Base-by-base conservation (phyloP, 2,888 invertebrate genomes). In the Girardia tigrina region DNA sequence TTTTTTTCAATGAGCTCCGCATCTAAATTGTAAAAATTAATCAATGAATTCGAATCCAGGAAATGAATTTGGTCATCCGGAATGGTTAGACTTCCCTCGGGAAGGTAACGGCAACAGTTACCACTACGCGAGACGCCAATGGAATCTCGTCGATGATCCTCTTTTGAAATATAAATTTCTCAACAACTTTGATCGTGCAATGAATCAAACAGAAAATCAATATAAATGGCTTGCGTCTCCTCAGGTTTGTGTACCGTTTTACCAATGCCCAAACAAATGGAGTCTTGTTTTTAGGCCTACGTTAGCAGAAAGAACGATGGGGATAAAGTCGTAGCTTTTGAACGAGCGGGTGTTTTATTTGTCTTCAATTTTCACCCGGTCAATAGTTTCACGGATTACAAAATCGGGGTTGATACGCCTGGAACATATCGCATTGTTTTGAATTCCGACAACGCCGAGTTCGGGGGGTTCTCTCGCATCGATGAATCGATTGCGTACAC, bases 31-130 rank as follows among this genome's bases (percentile, higher is more conserved):
- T n/a, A n/a, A n/a, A n/a, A n/a, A n/a, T n/a, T n/a, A n/a, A n/a
- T n/a, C n/a, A n/a, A n/a, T 36, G 36, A 36, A 74, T 73, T 74
- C 42, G 29, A 72, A 77, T 77, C 2, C 81, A 90, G 91, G 91
- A 70, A 98, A 99, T 85, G 98, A 99, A 84, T 99, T 98, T 85
- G 98, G 98, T 0, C 98, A 99, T 87, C 98, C 98, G 0, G 98
- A 99, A 84, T 99, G 98, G 98, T 85, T 99, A 79, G 98, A 99
- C 86, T 99, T 99, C 85, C 98, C 98, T 0, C 88, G 98, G 29
- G 88, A 88, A 0, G 98, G 98, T 29, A 99, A 99, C 86, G 90
- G 91, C 82, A 90, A 91, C 78, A 95, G 94, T 72, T 99, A 91
- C 85, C 95, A 98, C 85, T 98, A 98, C 86, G 93, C 93, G 28